Evolutionary conservation across 2,888 invertebrate species (phyloP).

Genomic region (Xestia c-nigrum): DNA sequence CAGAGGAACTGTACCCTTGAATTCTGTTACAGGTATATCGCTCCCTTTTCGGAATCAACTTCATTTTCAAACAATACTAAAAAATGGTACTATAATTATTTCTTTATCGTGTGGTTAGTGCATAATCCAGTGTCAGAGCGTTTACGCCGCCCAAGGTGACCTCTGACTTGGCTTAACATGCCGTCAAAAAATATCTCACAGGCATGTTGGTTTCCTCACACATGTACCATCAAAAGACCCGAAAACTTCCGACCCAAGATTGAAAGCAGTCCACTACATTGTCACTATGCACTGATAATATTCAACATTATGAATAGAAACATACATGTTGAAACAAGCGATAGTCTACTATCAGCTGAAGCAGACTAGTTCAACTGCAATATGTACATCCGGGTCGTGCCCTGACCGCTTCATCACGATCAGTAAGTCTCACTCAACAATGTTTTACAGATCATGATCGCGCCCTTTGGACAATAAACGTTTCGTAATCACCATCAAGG

Average conservation of each 20-base stretch:
- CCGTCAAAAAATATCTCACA: too few species aligned
- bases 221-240: too few species aligned
- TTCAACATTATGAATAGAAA: conserved; percentile 29
- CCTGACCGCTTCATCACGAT: conserved; percentile 33
- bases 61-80: not conserved
- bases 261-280: not conserved
- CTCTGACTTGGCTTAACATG: too few species aligned
- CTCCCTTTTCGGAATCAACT: not conserved
- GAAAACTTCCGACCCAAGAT: not conserved
- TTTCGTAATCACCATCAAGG: conserved; percentile 68
- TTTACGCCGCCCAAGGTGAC: too few species aligned
- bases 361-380: conserved; percentile 24
- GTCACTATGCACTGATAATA: conserved; percentile 26
- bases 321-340: conserved; percentile 17
- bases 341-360: conserved; percentile 49
- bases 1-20: too few species aligned
- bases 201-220: too few species aligned
- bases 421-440: not conserved
- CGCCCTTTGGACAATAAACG: conserved; percentile 68
- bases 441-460: conserved; percentile 65
- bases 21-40: not conserved
- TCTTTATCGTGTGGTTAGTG: too few species aligned
- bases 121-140: too few species aligned
- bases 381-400: conserved; percentile 59
- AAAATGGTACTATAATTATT: too few species aligned